These are phyloP conservation scores for Globicephala melas DNA, from an alignment of 2,113 vertebrate species.

Conservation along the genomic window DNA sequence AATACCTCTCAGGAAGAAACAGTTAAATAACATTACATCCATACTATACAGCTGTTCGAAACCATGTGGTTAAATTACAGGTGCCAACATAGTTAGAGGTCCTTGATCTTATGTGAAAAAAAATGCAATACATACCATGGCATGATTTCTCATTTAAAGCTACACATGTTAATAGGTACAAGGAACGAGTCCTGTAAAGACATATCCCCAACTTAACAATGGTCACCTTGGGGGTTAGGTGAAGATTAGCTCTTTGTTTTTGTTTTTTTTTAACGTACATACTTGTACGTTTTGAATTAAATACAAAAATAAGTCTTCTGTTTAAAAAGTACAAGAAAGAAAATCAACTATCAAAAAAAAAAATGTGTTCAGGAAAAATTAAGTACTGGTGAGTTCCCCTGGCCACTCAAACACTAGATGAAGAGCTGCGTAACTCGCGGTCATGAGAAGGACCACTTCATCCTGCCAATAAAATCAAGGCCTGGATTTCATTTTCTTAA, in stretches of 20 bases:
- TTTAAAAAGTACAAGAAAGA: background rate
- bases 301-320: background rate
- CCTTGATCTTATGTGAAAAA: background rate
- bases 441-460: background rate
- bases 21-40: background rate
- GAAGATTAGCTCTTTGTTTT: background rate
- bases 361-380: background rate
- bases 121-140: background rate
- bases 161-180: background rate
- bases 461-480: background rate
- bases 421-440: background rate
- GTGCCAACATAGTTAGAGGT: background rate
- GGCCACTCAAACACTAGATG: background rate
- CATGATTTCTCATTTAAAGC: background rate
- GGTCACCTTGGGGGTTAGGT: background rate
- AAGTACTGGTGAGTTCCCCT: background rate
- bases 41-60: background rate
- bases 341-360: background rate
- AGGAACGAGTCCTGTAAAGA: background rate
- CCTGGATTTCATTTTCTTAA: background rate
- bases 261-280: background rate
- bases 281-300: slow-evolving; percentile 19
- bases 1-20: background rate
- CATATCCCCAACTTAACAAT: background rate
- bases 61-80: background rate